These are phyloP conservation scores for Drosophila melanogaster DNA, from an alignment of 1,140 invertebrate genomes.

Conservation along the genomic window DNA sequence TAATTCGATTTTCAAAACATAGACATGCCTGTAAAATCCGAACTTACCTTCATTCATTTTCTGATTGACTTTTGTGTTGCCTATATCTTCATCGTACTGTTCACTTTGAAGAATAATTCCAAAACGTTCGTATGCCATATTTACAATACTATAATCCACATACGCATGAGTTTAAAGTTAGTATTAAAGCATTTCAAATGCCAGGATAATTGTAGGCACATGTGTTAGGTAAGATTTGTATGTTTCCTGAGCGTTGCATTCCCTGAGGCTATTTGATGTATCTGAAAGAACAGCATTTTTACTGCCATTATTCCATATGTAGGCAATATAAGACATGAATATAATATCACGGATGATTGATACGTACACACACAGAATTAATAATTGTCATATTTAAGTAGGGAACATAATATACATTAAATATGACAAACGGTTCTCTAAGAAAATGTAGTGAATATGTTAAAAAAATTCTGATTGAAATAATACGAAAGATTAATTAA, in stretches of 20 bases:
- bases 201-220: conserved; percentile 1
- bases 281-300: not conserved
- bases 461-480: not conserved
- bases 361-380: not conserved
- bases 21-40: not conserved
- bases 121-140: conserved; percentile 84
- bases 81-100: conserved; percentile 50
- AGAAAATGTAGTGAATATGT: not conserved
- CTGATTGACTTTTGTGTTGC: conserved; percentile 43
- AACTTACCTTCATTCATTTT: conserved; percentile 56
- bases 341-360: not conserved
- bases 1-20: not conserved
- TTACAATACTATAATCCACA: conserved; percentile 57
- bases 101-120: conserved; percentile 84
- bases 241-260: not conserved
- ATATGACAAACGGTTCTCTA: not conserved
- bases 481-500: not conserved
- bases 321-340: not conserved
- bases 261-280: not conserved
- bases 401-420: not conserved
- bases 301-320: not conserved
- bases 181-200: conserved; percentile 1
- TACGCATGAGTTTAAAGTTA: conserved; percentile 85
- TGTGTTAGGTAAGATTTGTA: conserved; percentile 3
- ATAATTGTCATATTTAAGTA: not conserved